Evolutionary conservation across 2,797 vertebrate species (phyloP), one percentile per base, ranked within the genome.

Genomic region (Aratinga solstitialis): DNA sequence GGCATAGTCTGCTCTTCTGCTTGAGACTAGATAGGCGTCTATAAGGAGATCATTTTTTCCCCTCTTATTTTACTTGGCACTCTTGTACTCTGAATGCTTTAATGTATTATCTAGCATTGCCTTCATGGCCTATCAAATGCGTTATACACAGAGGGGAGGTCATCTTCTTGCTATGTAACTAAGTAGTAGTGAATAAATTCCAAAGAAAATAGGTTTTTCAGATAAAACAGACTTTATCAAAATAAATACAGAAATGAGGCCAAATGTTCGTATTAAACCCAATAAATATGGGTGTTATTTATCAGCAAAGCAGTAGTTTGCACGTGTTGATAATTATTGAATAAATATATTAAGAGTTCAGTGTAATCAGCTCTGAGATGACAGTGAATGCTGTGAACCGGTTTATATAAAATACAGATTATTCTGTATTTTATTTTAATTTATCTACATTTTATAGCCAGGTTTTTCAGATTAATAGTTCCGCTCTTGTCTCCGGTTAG

Each of bases 201-300:
- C 62, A 89, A 75, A 74, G 67, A 82, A 91, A 61, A 69, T 45
- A 51, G 36, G 2, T 59, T 89, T 92, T 90, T 32, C 61, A 84
- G 66, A 66, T 22, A 84, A 75, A 91, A 63, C 29, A 84, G 66
- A 27, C 48, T 93, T 87, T 67, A 38, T 66, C 38, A 87, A 91
- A 91, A 83, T 63, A 88, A 90, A 65, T 77, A 61, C 1, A 84
- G 40, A 65, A 75, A 62, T 75, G 20, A 87, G 22, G 47, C 47
- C 75, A 78, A 91, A 62, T 78, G 47, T 84, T 87, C 38, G 11
- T 65, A 67, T 47, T 81, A 81, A 53, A 78, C 87, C 24, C 58
- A 89, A 87, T 74, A 93, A 89, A 81, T 84, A 84, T 36, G 47
- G 11, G 47, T 87, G 24, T 91, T 85, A 58, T 71, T 94, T 91